A percentile compares a stretch with the other conserved stretches of the same genome.
These are phyloP conservation scores for Pachyseris speciosa DNA, from an alignment of 64 coral and sea anemone species.

Conservation along the genomic window DNA sequence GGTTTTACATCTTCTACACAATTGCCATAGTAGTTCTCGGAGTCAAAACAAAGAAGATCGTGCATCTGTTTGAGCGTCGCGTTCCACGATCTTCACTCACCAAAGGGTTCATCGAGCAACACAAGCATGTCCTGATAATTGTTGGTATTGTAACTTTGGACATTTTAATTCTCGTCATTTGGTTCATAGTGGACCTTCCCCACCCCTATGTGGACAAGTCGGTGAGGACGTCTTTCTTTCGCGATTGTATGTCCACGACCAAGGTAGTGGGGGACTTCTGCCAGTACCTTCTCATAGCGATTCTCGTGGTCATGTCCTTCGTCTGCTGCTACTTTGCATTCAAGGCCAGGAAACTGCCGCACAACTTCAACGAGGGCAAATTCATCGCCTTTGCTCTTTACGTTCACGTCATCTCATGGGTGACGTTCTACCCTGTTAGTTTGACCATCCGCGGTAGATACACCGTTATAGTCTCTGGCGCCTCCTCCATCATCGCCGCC, in stretches of 20 bases:
- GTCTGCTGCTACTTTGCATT: conserved; percentile 81
- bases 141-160: background rate
- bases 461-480: conserved; percentile 53
- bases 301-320: conserved; percentile 49
- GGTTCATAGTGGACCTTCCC: conserved; percentile 63
- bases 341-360: conserved; percentile 79
- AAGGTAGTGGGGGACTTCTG: conserved; percentile 46
- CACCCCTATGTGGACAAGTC: conserved; percentile 55
- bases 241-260: conserved; percentile 26
- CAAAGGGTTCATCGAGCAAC: conserved; percentile 44
- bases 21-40: conserved; percentile 75
- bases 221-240: conserved; percentile 23
- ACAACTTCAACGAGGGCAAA: conserved; percentile 93
- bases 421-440: conserved; percentile 87
- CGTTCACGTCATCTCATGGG: conserved; percentile 67
- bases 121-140: conserved; percentile 61
- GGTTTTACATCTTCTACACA: conserved; percentile 87
- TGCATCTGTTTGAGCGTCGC: conserved; percentile 63
- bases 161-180: conserved; percentile 56
- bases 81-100: conserved; percentile 71
- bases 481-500: conserved; percentile 72
- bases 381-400: conserved; percentile 88
- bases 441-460: conserved; percentile 70
- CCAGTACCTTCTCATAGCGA: conserved; percentile 57
- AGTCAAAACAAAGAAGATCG: conserved; percentile 85